Evolutionary conservation across 2,888 invertebrate genomes (phyloP), one percentile per base, ranked within the genome.

Genomic region (Microplitis deprimator): DNA sequence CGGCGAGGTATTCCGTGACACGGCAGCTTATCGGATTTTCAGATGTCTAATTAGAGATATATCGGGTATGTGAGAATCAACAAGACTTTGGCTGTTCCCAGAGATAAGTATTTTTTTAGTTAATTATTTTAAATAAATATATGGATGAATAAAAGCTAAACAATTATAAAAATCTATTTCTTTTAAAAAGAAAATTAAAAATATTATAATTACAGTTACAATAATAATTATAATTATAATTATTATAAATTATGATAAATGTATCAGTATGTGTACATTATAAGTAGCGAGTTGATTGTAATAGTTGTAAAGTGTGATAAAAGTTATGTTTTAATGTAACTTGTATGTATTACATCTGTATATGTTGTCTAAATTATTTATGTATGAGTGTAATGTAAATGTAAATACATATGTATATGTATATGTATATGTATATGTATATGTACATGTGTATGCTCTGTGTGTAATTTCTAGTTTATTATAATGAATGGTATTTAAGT

Each of bases 11-110:
- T 73, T 73, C 73, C 67, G 73, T 59, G 73, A 73, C 73, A 73
- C 73, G 67, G 73, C 67, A 67, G 73, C 67, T 73, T 73, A 73
- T 73, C 67, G 65, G 67, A 73, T 73, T 73, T 40, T 50, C 73
- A 73, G 50, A 65, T 67, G 65, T 73, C 59, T 73, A 74, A 68
- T 73, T 70, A 70, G 64, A 67, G 41, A 64, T 40, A 64, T 72
- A 72, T 71, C 60, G 61, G 70, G 60, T 71, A 71, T 71, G 59
- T 71, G 59, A 61, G 60, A 61, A 71, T 71, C 61, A 61, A 29
- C 61, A 62, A 62, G n/a, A 62, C 62, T 62, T 62, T 20, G 62
- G 62, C 62, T 62, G 70, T 71, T 38, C 29, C 17, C 17, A 38
- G 50, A 70, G 38, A 71, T n/a, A 69, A 69, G 5, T 50, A 62